Conservation (phyloP, 2,888 invertebrate species). For the Argyra leucocephala region DNA sequence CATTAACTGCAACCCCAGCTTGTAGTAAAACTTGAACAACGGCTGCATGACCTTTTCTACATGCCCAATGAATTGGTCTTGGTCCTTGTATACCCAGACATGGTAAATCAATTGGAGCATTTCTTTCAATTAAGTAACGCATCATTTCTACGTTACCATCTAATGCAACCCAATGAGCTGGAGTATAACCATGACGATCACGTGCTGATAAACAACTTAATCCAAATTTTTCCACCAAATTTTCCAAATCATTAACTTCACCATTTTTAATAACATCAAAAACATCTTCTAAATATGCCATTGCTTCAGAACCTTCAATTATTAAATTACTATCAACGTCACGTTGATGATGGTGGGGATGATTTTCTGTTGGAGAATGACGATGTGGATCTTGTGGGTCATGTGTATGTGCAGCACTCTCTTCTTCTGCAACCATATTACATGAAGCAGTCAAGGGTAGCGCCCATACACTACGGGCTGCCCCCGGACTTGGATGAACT, state of each 20-base stretch:
- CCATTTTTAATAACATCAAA: constrained; percentile 80
- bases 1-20: constrained; percentile 80
- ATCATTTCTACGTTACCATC: constrained; percentile 86
- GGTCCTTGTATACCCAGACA: constrained; percentile 84
- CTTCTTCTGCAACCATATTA: constrained; percentile 66
- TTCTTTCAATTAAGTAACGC: constrained; percentile 73
- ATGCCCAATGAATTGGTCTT: constrained; percentile 88
- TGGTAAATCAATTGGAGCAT: constrained; percentile 74
- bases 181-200: constrained; percentile 87
- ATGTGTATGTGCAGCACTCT: constrained; percentile 45
- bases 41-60: constrained; percentile 82
- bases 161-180: constrained; percentile 76
- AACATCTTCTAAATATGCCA: constrained; percentile 52
- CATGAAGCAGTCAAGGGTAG: constrained; percentile 69
- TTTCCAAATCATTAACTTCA: constrained; percentile 74
- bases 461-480: constrained; percentile 83
- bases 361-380: constrained; percentile 39
- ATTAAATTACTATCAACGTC: constrained; percentile 42
- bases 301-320: constrained; percentile 33
- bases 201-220: constrained; percentile 66
- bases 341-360: constrained; percentile 24
- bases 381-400: constrained; percentile 36
- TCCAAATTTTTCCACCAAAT: constrained; percentile 71
- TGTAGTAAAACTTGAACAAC: constrained; percentile 70
- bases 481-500: constrained; percentile 78